phyloP scores from a whole-genome alignment of 2,797 vertebrate genomes.

The Corythornis leucogaster region DNA sequence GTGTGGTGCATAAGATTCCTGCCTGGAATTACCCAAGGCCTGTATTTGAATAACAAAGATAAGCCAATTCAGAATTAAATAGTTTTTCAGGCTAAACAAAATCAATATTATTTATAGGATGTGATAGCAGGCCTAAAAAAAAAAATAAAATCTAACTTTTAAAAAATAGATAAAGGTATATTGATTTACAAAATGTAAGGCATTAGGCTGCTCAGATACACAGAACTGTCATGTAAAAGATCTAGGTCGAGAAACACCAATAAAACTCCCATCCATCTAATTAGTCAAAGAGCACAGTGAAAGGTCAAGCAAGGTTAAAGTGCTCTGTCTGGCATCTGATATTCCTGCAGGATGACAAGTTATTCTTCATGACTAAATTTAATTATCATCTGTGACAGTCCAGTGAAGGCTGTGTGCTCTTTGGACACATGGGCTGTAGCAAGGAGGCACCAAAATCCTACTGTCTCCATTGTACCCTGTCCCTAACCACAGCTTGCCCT shows the following conservation, averaged over 20 bases:
- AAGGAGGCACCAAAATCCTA: neutral
- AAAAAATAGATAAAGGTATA: conserved; percentile 56
- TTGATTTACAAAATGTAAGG: conserved; percentile 46
- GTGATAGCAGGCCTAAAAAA: conserved; percentile 14
- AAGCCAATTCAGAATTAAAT: conserved; percentile 61
- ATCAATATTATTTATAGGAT: conserved; percentile 66
- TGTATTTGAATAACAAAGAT: conserved; percentile 61
- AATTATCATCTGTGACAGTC: fast-evolving
- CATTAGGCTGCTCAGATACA: conserved; percentile 21
- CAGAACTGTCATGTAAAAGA: conserved; percentile 29
- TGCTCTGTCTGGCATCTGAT: neutral
- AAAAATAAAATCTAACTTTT: neutral
- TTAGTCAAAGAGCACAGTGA: neutral
- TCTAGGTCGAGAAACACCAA: conserved; percentile 26
- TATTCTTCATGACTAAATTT: neutral
- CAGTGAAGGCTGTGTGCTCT: neutral
- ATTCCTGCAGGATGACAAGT: conserved; percentile 4
- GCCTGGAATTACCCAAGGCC: neutral
- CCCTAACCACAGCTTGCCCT: fast-evolving
- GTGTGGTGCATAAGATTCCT: neutral
- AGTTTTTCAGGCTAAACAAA: conserved; percentile 56
- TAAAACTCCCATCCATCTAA: conserved; percentile 16
- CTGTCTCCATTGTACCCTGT: fast-evolving
- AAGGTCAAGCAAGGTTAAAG: conserved; percentile 51
- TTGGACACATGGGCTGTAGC: neutral